phyloP scores from a whole-genome alignment of 2,113 vertebrate species.

The Albula goreensis region DNA sequence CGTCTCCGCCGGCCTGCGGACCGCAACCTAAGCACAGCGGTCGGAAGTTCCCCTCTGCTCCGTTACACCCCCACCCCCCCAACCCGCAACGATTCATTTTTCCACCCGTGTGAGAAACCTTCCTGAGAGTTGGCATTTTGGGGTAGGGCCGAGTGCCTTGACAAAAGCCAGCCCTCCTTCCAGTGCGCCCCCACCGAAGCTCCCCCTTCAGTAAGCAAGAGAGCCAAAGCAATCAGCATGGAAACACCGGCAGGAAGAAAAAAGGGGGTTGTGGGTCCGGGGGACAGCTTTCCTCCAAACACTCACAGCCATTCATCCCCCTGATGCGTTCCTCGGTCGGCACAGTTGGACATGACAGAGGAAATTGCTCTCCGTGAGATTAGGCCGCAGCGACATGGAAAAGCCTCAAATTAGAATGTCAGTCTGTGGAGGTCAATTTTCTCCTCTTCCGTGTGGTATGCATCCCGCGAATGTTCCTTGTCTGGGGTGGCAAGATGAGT shows the following conservation, averaged over 20 bases:
- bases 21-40: neutral
- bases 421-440: neutral
- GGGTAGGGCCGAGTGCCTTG: too few species aligned
- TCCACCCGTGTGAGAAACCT: neutral
- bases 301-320: neutral
- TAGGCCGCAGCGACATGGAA: neutral
- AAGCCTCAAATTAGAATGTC: slow-evolving; percentile 9
- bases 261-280: too few species aligned
- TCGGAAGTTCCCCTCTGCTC: neutral
- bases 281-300: too few species aligned
- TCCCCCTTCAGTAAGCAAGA: too few species aligned
- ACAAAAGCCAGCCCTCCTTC: too few species aligned
- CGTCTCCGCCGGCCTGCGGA: neutral
- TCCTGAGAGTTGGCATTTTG: too few species aligned
- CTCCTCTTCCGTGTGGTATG: neutral
- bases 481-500: neutral
- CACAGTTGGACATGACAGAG: neutral
- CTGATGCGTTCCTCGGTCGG: neutral
- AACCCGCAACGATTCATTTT: neutral
- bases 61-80: too few species aligned
- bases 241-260: neutral
- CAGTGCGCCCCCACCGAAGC: too few species aligned
- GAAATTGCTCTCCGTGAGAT: neutral
- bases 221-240: neutral
- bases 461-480: neutral